Percentiles rank a stretch among this genome's conserved stretches.
Conservation (phyloP, 2,797 vertebrate genomes). For the Molossus alvarezi region DNA sequence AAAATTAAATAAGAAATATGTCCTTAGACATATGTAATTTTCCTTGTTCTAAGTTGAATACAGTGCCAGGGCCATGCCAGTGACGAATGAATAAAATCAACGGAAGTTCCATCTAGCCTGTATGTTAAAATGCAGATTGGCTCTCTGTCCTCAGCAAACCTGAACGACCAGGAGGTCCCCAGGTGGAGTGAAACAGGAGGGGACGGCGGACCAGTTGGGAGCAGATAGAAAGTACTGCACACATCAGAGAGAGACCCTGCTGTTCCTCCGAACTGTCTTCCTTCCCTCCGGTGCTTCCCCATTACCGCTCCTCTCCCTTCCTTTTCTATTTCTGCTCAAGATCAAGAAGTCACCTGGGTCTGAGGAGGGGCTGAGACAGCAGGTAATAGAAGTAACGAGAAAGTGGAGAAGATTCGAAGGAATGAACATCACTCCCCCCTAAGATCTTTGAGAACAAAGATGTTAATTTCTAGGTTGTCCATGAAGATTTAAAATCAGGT, state of each 20-base stretch:
- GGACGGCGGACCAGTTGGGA: background rate
- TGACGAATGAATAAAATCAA: background rate
- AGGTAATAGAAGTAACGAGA: background rate
- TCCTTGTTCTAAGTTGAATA: background rate
- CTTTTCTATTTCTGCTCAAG: background rate
- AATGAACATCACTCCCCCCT: background rate
- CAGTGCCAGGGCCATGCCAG: background rate
- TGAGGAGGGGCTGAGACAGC: background rate
- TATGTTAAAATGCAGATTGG: background rate
- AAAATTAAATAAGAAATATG: background rate
- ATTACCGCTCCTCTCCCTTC: background rate
- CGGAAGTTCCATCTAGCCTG: too few relatives aligned
- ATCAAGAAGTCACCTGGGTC: background rate
- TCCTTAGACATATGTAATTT: background rate
- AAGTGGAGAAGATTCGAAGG: background rate
- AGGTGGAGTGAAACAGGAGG: background rate
- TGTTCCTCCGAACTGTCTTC: background rate
- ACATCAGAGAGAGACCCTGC: fast-evolving
- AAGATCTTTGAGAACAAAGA: background rate
- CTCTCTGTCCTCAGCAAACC: background rate
- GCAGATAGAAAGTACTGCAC: fast-evolving
- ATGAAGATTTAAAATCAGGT: background rate
- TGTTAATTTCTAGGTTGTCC: background rate
- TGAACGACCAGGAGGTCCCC: background rate
- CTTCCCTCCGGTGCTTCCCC: background rate